Conservation (phyloP, 2,113 vertebrate genomes). For the Eulacestoma nigropectus region DNA sequence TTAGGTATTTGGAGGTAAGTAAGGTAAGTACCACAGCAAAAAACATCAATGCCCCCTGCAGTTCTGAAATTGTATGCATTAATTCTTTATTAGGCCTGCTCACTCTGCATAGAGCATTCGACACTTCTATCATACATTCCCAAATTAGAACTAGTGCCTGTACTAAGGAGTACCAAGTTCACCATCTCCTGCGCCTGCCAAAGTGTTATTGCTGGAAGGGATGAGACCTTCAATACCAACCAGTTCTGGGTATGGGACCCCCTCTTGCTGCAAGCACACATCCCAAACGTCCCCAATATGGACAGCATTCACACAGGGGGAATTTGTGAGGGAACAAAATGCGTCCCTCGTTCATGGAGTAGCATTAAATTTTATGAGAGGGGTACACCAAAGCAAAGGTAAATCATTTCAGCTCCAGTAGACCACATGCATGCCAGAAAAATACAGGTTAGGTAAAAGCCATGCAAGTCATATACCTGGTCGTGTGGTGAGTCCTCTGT, state of each 20-base stretch:
- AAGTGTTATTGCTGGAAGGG: background rate
- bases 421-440: background rate
- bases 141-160: background rate
- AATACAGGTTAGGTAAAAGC: conserved; percentile 11
- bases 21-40: background rate
- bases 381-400: background rate
- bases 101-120: rapidly evolving
- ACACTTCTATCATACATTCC: background rate
- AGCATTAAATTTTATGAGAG: background rate
- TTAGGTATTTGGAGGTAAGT: background rate
- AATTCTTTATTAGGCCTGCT: background rate
- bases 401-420: background rate
- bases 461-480: conserved; percentile 79
- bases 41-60: background rate
- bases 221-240: background rate
- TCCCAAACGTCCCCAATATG: rapidly evolving
- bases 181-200: background rate
- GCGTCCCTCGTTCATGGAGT: background rate
- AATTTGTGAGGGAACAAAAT: background rate
- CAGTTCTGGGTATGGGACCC: background rate
- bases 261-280: background rate
- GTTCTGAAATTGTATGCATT: background rate
- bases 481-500: conserved; percentile 90
- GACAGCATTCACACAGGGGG: background rate
- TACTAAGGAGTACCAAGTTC: background rate